A percentile compares a stretch with the other conserved stretches of the same genome.
phyloP scores from a whole-genome alignment of 2,888 invertebrate species.

The Agrochola circellaris region DNA sequence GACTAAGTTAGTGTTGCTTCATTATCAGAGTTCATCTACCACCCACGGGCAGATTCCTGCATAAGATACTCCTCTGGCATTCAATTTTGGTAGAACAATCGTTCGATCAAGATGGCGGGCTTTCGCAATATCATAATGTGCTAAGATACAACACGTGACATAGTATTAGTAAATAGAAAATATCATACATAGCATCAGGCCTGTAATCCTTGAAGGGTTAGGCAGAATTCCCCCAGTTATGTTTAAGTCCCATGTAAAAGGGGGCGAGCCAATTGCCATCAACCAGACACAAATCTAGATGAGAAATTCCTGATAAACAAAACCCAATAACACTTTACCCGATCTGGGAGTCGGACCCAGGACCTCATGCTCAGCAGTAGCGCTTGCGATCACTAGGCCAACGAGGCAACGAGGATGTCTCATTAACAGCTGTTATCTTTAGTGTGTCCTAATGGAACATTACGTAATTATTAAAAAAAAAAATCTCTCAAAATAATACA shows the following conservation, averaged over 20 bases:
- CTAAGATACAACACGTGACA: background rate
- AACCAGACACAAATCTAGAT: background rate
- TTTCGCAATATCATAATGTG: constrained; percentile 19
- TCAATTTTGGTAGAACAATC: constrained; percentile 37
- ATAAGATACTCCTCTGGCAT: constrained; percentile 33
- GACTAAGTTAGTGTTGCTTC: constrained; percentile 52
- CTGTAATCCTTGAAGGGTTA: background rate
- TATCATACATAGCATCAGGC: background rate
- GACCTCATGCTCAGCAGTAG: background rate
- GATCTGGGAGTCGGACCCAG: background rate
- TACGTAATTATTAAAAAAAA: background rate
- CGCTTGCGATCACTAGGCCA: background rate
- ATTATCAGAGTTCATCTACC: constrained; percentile 33
- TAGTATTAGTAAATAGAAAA: too few relatives aligned
- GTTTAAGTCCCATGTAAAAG: background rate
- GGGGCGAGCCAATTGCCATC: background rate
- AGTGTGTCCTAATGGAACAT: background rate
- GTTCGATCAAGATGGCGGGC: constrained; percentile 5
- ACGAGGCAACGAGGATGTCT: background rate
- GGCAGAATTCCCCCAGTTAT: background rate
- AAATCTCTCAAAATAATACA: background rate
- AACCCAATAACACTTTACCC: background rate
- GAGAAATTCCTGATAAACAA: background rate
- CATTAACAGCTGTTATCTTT: background rate
- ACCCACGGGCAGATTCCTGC: constrained; percentile 61